These are phyloP conservation scores for Cryptomyrus ogoouensis DNA, from an alignment of 2,113 vertebrate species.

Conservation along the genomic window DNA sequence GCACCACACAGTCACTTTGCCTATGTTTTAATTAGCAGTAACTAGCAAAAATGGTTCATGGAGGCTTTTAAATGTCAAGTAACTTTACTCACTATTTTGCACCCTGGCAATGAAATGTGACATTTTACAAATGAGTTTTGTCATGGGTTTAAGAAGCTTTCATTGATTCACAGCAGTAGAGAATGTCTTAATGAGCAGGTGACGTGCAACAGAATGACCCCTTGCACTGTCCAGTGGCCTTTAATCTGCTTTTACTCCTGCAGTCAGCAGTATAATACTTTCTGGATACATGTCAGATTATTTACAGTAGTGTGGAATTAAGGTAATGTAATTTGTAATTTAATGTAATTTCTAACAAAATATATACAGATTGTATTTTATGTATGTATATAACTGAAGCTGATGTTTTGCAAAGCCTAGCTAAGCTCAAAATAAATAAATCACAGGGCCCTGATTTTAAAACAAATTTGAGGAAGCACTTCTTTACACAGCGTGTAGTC, in stretches of 20 bases:
- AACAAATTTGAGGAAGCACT: too few species aligned
- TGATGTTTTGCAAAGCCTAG: too few species aligned
- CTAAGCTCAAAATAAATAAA: too few species aligned
- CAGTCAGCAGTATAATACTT: neutral
- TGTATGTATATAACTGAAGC: too few species aligned
- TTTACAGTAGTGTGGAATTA: neutral
- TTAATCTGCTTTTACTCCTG: too few species aligned
- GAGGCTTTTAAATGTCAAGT: constrained; percentile 6
- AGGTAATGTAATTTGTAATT: too few species aligned
- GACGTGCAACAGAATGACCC: neutral
- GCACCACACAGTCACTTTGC: neutral
- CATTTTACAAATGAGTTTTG: constrained; percentile 17
- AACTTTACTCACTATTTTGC: constrained; percentile 4
- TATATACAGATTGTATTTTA: too few species aligned
- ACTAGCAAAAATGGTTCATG: neutral
- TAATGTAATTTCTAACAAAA: too few species aligned
- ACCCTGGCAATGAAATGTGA: constrained; percentile 7
- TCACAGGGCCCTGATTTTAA: too few species aligned
- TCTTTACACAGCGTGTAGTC: too few species aligned
- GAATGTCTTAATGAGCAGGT: constrained; percentile 13
- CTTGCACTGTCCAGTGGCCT: neutral
- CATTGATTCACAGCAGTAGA: constrained; percentile 5
- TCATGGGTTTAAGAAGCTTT: constrained; percentile 4
- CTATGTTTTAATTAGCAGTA: constrained; percentile 7
- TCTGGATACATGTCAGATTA: neutral